These are phyloP conservation scores for Mantis religiosa DNA, from an alignment of 2,888 invertebrate genomes.

Conservation along the genomic window DNA sequence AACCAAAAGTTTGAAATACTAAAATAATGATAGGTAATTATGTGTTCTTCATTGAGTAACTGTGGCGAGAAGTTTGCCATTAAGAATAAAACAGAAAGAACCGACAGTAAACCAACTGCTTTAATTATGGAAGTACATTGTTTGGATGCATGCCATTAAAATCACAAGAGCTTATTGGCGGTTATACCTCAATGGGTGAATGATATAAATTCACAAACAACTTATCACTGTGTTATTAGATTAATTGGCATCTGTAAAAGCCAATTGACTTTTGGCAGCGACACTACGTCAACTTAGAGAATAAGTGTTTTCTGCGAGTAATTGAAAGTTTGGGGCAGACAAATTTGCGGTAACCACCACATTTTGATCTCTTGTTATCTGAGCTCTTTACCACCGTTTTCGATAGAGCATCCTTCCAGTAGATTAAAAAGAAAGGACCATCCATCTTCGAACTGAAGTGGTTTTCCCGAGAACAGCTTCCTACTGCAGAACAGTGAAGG, in stretches of 20 bases:
- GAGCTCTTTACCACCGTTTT: neutral
- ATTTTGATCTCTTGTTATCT: neutral
- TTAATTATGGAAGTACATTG: too few relatives aligned
- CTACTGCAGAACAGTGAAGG: neutral
- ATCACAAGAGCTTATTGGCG: neutral
- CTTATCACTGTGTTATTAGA: neutral
- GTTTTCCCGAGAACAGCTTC: neutral
- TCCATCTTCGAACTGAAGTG: constrained; percentile 21
- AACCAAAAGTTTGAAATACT: too few relatives aligned
- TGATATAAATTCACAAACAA: neutral
- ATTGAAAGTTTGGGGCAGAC: neutral
- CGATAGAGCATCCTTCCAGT: constrained; percentile 1
- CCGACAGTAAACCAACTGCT: too few relatives aligned
- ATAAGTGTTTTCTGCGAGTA: neutral
- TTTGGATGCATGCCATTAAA: neutral
- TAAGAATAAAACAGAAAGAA: too few relatives aligned
- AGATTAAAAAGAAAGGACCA: constrained; percentile 22
- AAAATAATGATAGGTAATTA: too few relatives aligned
- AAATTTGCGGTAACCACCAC: neutral
- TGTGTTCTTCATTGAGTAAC: too few relatives aligned
- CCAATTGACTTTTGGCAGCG: neutral
- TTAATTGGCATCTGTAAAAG: neutral
- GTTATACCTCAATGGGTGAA: neutral
- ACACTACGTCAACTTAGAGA: neutral
- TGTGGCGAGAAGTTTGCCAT: too few relatives aligned